Evolutionary conservation across 1,140 invertebrate genomes (phyloP), one percentile per base, ranked within the genome.

Genomic region (Penaeus chinensis): DNA sequence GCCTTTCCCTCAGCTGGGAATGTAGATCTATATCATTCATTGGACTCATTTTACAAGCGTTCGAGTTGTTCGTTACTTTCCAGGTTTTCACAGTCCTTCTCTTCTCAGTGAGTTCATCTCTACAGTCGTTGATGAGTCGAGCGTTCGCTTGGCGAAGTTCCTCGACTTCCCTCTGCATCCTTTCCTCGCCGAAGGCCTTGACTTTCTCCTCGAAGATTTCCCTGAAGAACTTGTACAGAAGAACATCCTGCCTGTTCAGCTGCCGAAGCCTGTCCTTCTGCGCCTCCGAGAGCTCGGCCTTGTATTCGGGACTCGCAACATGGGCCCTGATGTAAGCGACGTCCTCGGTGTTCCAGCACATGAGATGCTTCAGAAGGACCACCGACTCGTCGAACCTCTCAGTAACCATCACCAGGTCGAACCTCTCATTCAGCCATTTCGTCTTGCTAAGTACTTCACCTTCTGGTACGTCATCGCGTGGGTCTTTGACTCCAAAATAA

Each of bases 371-470:
- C 37, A 94, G 90, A 11, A 94, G 90, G 65, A 94, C 91, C 5
- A 94, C 85, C 7, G 93, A 94, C 87, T 93, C 93, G 84, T 94
- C 93, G 89, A 94, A 93, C 88, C 92, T 92, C 89, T 94, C 93
- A 3, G 92, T 91, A 54, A 94, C 92, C 91, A 94, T 92, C 16
- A 94, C 92, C 3, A 94, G 90, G 87, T 93, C 91, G 90, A 94
- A 94, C n/a, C 92, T 90, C n/a, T 85, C 88, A 20, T 93, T 92
- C 4, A 93, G 89, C 74, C 91, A 87, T 24, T 79, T 81, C 47
- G 78, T 62, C 19, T 79, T 85, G 5, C 42, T 24, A 11, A 60
- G 27, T 18, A 89, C n/a, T 22, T 85, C 77, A 4, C 37, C 8
- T 19, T 37, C 65, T 10, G 83, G 54, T 47, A 13, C 11, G 11